Conservation (phyloP, 1,140 invertebrate species). For the Drosophila lini region DNA sequence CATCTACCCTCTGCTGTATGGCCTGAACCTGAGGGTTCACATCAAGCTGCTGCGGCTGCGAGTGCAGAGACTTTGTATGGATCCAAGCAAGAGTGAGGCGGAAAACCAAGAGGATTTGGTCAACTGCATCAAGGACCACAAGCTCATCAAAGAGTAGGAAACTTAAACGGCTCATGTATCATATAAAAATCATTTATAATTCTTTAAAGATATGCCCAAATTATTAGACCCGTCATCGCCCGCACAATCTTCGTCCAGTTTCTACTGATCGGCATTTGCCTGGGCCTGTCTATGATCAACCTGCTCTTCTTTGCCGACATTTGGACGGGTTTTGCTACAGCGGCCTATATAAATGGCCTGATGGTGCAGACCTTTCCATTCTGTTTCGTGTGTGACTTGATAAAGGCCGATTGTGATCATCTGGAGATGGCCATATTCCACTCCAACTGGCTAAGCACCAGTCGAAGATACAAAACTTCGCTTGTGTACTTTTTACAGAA, state of each 20-base stretch:
- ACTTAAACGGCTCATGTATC: too few relatives aligned
- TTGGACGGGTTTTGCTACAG: conserved; percentile 22
- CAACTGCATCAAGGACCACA: conserved; percentile 51
- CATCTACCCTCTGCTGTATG: conserved; percentile 29
- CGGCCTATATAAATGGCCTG: conserved; percentile 23
- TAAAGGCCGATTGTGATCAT: conserved; percentile 41
- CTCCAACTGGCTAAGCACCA: conserved; percentile 40
- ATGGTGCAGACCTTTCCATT: conserved; percentile 60
- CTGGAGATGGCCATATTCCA: conserved; percentile 43
- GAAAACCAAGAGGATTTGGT: conserved; percentile 34
- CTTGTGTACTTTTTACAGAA: conserved; percentile 44
- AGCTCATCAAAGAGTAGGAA: conserved; percentile 44
- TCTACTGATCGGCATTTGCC: conserved; percentile 35
- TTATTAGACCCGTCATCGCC: conserved; percentile 34
- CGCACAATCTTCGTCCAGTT: conserved; percentile 47
- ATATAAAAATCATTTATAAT: not conserved
- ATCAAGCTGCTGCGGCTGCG: conserved; percentile 28
- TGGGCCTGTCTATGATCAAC: conserved; percentile 53
- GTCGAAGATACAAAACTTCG: conserved; percentile 25
- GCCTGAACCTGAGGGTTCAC: conserved; percentile 30
- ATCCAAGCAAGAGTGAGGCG: conserved; percentile 15
- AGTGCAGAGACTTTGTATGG: conserved; percentile 31
- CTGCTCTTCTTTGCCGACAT: conserved; percentile 45
- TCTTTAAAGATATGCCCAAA: conserved; percentile 15
- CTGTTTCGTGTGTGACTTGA: conserved; percentile 52